Evolutionary conservation across 2,797 vertebrate species (phyloP), one percentile per base, ranked within the genome.

Genomic region (Sebastes elongatus): DNA sequence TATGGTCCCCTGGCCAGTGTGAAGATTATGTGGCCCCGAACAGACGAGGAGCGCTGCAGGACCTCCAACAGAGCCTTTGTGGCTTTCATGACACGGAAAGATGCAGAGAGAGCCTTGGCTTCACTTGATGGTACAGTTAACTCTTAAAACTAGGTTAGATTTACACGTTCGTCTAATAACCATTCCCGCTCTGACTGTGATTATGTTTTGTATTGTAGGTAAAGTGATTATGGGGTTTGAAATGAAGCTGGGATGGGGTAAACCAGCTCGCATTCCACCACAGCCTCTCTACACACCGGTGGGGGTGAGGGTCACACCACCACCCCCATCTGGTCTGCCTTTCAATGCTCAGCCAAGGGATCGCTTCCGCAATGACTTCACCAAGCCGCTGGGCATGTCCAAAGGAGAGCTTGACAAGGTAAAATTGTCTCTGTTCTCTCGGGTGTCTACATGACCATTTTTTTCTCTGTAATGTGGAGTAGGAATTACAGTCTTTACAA

Each of bases 11-110:
- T 97, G 86, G 96, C 96, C 80, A 97, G 96, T 14, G 96, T 97
- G 56, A 97, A 97, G 94, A 97, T 97, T 13, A 97, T 97, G 96
- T 97, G 96, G 96, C 96, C 96, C 7, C 94, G 96, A n/a, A 96
- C 95, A 0, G 96, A 96, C 1, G 96, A 96, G 86, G 96, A 97
- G 84, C 93, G 96, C 63, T 93, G 94, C 60, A 81, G 96, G 80
- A 95, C 95, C 46, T 96, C 96, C 18, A 96, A 97, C 87, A 90
- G 96, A 59, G 96, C 96, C 71, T 97, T 97, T 46, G 96, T 97
- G 84, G 96, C 96, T 62, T 97, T 96, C 81, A 97, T 97, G 96
- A 97, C 96, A 1, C 93, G 96, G 10, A 96, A 95, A 91, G 96
- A 97, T 59, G 96, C 96, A 1, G 96, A 97, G 84, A 89, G 95